phyloP scores from a whole-genome alignment of 2,113 vertebrate genomes.

The Mastomys natalensis region DNA sequence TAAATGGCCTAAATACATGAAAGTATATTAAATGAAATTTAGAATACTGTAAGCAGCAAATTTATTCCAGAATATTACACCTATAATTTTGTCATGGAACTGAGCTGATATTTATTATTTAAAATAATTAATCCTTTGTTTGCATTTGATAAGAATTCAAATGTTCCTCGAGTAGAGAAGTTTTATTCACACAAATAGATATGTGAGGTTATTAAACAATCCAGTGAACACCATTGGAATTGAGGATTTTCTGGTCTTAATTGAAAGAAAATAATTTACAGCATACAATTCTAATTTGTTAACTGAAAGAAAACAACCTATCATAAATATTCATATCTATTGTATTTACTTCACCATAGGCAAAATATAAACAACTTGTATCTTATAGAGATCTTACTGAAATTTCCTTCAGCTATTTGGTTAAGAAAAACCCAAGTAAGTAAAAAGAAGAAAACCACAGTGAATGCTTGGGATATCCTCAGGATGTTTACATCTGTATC shows the following conservation, averaged over 20 bases:
- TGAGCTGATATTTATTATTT: neutral
- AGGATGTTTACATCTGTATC: constrained; percentile 68
- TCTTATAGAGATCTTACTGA: constrained; percentile 68
- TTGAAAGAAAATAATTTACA: constrained; percentile 32
- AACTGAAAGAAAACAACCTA: neutral
- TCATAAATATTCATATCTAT: neutral
- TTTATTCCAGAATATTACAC: neutral
- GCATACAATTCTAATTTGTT: neutral
- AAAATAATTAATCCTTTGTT: constrained; percentile 23
- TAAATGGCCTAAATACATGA: neutral
- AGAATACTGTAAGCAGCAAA: neutral
- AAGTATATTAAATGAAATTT: neutral
- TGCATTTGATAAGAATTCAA: constrained; percentile 6
- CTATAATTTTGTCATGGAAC: neutral
- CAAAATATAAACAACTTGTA: neutral
- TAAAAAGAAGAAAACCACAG: constrained; percentile 64
- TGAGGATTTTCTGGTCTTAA: neutral
- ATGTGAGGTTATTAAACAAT: neutral
- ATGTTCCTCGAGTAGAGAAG: neutral
- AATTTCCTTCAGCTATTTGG: constrained; percentile 72
- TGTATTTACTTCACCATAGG: neutral
- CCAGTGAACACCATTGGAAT: neutral
- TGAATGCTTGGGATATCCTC: constrained; percentile 59
- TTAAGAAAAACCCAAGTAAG: constrained; percentile 57
- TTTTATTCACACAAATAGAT: neutral